These are phyloP conservation scores for Tetrao urogallus DNA, from an alignment of 2,113 vertebrate species.

Conservation along the genomic window DNA sequence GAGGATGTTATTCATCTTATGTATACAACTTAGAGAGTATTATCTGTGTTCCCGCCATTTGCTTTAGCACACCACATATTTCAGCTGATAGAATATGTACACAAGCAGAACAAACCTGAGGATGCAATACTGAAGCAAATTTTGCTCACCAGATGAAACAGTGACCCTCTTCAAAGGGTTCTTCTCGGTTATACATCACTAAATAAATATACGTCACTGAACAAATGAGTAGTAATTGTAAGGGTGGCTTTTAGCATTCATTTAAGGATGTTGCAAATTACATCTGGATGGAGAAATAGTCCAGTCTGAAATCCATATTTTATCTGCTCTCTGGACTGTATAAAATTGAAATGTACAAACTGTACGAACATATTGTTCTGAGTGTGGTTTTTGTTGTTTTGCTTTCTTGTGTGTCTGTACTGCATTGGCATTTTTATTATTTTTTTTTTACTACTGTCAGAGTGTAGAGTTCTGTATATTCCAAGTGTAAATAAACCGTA, in stretches of 20 bases:
- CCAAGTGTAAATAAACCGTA: constrained; percentile 57
- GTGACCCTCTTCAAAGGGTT: background rate
- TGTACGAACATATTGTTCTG: background rate
- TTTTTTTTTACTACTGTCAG: background rate
- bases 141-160: background rate
- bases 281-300: background rate
- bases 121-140: background rate
- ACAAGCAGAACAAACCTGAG: background rate
- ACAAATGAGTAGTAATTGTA: background rate
- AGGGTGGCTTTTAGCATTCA: background rate
- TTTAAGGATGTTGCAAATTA: background rate
- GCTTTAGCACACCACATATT: background rate
- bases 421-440: background rate
- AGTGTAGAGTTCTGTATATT: background rate
- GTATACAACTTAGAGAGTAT: background rate
- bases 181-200: background rate
- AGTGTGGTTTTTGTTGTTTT: background rate
- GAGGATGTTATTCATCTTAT: constrained; percentile 4
- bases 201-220: background rate
- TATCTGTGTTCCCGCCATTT: background rate
- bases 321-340: background rate
- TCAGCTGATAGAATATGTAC: background rate
- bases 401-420: background rate
- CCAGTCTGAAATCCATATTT: background rate
- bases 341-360: background rate